Evolutionary conservation across 2,113 vertebrate genomes (phyloP), one percentile per base, ranked within the genome.

Genomic region (Sterna hirundo): DNA sequence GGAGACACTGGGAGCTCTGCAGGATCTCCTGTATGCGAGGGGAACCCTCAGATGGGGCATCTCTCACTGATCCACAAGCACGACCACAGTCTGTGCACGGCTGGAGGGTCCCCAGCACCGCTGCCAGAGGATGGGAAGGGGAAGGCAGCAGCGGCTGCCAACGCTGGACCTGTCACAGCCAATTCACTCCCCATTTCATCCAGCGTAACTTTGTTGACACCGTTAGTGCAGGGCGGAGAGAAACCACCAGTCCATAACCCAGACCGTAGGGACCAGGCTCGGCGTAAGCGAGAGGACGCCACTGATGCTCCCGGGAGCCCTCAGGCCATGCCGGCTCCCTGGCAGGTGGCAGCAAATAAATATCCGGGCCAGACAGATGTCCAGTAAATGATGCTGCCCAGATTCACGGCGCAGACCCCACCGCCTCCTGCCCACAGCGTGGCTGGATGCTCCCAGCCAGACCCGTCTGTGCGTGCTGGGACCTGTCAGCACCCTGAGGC

Each of bases 61-160:
- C 13, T 74, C 71, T 47, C 52, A 1, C 4, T 13, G 44, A 46
- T 19, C 70, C 19, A 16, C 40, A 7, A 51, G 23, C 42, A 25
- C 1, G 1, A 1, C 52, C 1, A 15, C 3, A 1, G 71, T 5
- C 42, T 10, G 15, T 14, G 62, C 30, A 0, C 0, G 5, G 55
- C 5, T 2, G 0, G 20, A 38, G 36, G 30, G 34, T 75, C 42
- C 68, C 58, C 79, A 42, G 47, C 21, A 11, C 25, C 1, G 0
- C 49, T 26, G 21, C 0, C 0, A 30, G 86, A 30, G 21, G 78
- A 32, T 0, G 15, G 38, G 49, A 22, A 57, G 42, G 25, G 57
- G n/a, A 36, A 19, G 42, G 62, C 1, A 11, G 29, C 30, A n/a
- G 44, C 29, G 27, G 46, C 34, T 44, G 40, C 30, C 40, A 3